Base-by-base conservation (phyloP, 2,797 vertebrate species). In the Argya squamiceps region DNA sequence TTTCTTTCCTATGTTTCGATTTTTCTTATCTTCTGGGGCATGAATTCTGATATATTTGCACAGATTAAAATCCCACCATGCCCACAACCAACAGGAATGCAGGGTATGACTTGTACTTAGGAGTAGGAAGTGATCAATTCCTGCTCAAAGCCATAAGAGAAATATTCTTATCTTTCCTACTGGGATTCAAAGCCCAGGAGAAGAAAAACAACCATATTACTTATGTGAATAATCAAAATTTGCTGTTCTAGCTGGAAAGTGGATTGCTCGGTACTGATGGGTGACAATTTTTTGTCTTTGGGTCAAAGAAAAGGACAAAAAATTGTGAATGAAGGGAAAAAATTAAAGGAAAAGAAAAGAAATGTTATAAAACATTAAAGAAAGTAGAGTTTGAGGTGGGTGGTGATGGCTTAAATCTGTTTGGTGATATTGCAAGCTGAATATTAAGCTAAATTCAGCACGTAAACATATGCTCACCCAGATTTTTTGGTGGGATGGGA, bases 131-230 rank as follows among this genome's bases (percentile, higher is more conserved):
- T 16, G 41, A 79, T 39, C 9, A 15, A 15, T 59, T 75, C 55
- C 64, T 86, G 80, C 63, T 47, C 43, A 64, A 78, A 58, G 9
- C 53, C 14, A 3, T 16, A 41, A 20, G 43, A 46, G 8, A 59
- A 55, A 37, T 29, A n/a, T 65, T 79, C 24, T 70, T 68, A 1
- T 76, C 81, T 88, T 83, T 87, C 52, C 75, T 53, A 10, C 29
- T 46, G 91, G 86, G 89, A 93, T 58, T 94, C 84, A 85, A 94
- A 92, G 56, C 84, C 71, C 89, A 83, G 84, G 52, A 97, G 64
- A 74, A 91, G 67, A 82, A 91, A 49, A 78, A 44, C 30, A 3
- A 5, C 29, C 32, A 62, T 27, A 41, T 90, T 77, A 82, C 59
- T 84, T 84, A 10, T 11, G 46, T 77, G 92, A 79, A 81, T 89